Evolutionary conservation across 2,113 vertebrate genomes (phyloP), one percentile per base, ranked within the genome.

Genomic region (Python bivittatus): DNA sequence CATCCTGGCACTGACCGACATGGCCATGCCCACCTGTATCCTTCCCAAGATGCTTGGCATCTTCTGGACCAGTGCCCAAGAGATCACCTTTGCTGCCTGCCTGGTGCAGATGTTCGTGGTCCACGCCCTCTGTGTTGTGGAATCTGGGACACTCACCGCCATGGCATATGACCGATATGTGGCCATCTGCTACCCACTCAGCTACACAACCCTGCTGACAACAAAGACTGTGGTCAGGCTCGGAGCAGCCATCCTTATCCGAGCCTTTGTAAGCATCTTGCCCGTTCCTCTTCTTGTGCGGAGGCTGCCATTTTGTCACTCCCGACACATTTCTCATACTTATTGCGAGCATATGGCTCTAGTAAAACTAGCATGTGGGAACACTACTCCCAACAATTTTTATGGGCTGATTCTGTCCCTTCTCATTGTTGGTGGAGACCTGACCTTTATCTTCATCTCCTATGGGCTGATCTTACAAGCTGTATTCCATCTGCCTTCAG

Each of bases 301-400:
- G 84, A 72, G 92, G 7, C 94, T 97, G 94, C 94, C 96, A 0
- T 97, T 94, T 91, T 97, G 97, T 0, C 94, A 89, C 0, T 96
- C 95, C 91, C 97, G 92, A 11, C 72, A 97, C 29, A 92, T 98
- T 79, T 94, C 91, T 1, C 97, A 97, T 92, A 97, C 97, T 42
- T 97, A 97, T 91, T 98, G 97, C 6, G 97, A 97, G 94, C 97
- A 97, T 94, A 98, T 98, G 97, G 97, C 96, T 95, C 96, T 98
- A 0, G 96, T 97, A 4, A 97, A 96, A 91, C 95, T 97, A 94
- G 97, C 97, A 33, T 98, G 96, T 2, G 97, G 96, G 0, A 97
- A 98, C 91, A 97, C 97, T 23, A n/a, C 84, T 0, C 91, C 96
- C 95, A 98, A 97, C 27, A 87, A 96, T 4, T 94, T 96, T 95